Conservation (phyloP, 2,113 vertebrate species). For the Pseudorectes ferrugineus region DNA sequence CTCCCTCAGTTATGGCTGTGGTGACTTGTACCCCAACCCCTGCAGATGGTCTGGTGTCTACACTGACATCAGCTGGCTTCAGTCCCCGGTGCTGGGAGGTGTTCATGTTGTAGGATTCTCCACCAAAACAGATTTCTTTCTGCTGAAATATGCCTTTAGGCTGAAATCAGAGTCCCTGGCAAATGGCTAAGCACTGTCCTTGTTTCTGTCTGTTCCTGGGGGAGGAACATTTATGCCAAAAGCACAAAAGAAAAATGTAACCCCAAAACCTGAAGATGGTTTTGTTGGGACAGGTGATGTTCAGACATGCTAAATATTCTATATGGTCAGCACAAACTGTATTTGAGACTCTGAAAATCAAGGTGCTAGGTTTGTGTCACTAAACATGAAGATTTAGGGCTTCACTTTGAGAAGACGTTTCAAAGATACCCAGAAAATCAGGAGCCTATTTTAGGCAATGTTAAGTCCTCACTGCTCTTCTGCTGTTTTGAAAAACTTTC, state of each 20-base stretch:
- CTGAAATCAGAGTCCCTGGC: not conserved
- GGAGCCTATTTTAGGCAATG: not conserved
- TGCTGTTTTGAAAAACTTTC: not conserved
- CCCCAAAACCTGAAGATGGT: rapidly evolving
- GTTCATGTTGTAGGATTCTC: rapidly evolving
- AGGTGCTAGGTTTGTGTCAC: not conserved
- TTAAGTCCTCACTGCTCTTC: not conserved
- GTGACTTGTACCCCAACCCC: not conserved
- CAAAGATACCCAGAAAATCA: not conserved
- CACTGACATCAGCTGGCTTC: not conserved
- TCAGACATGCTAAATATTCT: not conserved
- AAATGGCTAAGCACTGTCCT: not conserved
- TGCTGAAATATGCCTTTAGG: not conserved
- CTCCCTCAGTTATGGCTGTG: not conserved
- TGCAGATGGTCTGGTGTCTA: not conserved
- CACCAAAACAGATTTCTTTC: not conserved
- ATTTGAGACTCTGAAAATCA: not conserved
- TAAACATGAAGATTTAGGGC: not conserved
- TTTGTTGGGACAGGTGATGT: not conserved
- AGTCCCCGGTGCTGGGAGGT: not conserved
- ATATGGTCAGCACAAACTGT: not conserved
- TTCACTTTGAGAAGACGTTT: not conserved
- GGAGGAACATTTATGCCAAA: not conserved
- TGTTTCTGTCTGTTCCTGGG: not conserved
- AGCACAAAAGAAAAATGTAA: not conserved